These are phyloP conservation scores for Colistium nudipinnis DNA, from an alignment of 2,113 vertebrate species.

Conservation along the genomic window DNA sequence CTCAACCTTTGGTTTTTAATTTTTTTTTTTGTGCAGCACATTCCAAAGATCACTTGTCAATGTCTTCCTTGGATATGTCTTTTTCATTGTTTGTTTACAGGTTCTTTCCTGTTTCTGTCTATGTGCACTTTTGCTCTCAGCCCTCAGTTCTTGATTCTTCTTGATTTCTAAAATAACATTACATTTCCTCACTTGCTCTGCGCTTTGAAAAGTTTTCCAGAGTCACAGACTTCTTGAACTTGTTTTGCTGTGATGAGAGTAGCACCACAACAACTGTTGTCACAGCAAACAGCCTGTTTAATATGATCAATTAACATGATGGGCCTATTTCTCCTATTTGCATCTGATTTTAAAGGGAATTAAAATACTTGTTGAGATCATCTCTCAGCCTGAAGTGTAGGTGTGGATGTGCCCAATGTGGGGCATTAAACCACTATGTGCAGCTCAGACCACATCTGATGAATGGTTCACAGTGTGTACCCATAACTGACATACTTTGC, in stretches of 20 bases:
- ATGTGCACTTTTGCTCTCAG: too few relatives aligned
- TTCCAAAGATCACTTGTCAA: too few relatives aligned
- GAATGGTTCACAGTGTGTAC: too few relatives aligned
- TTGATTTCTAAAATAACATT: background rate
- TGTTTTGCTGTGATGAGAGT: background rate
- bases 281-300: slow-evolving; percentile 8
- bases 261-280: slow-evolving; percentile 9
- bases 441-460: too few relatives aligned
- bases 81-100: background rate
- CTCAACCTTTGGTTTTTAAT: background rate
- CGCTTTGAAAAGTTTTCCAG: background rate
- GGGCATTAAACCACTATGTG: too few relatives aligned
- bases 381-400: too few relatives aligned
- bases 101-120: background rate
- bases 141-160: too few relatives aligned
- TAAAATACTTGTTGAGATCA: too few relatives aligned
- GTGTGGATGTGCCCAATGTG: too few relatives aligned
- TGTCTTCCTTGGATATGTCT: background rate
- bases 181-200: background rate
- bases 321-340: slow-evolving; percentile 34
- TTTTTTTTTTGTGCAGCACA: background rate
- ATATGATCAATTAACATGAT: slow-evolving; percentile 16
- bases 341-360: slow-evolving; percentile 35
- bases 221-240: background rate
- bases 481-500: too few relatives aligned